Evolutionary conservation across 1,140 invertebrate species (phyloP).

Genomic region (Ephestia elutella): DNA sequence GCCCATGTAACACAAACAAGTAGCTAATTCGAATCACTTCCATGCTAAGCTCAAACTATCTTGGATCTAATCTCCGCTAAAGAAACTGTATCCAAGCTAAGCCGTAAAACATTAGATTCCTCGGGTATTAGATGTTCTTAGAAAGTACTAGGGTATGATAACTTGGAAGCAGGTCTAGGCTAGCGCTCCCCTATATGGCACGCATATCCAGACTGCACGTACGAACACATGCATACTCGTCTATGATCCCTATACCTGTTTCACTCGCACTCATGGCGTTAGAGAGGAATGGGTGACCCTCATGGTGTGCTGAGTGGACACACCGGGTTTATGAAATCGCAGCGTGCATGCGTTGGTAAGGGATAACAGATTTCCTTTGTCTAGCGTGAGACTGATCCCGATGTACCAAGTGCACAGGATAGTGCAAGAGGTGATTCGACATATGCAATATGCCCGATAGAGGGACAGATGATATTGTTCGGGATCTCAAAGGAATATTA

Average conservation of each 20-base stretch:
- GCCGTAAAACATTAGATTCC: constrained; percentile 34
- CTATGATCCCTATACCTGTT: constrained; percentile 53
- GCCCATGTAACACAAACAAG: no score
- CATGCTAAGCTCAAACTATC: not conserved
- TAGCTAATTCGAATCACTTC: no score
- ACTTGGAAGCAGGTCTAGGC: constrained; percentile 43
- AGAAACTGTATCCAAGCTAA: not conserved
- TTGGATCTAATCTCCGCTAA: not conserved
- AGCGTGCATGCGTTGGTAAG: constrained; percentile 1
- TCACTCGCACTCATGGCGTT: constrained; percentile 17
- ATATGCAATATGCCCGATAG: not conserved
- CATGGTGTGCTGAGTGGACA: constrained; percentile 1
- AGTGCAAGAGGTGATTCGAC: not conserved
- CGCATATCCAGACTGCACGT: constrained; percentile 43
- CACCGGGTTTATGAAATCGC: not conserved
- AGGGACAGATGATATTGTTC: not conserved
- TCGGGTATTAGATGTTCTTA: constrained; percentile 66
- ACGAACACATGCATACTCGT: constrained; percentile 43
- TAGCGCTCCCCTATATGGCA: constrained; percentile 41
- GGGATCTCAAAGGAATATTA: not conserved
- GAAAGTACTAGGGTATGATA: constrained; percentile 61
- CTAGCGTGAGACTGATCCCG: not conserved
- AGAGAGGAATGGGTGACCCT: not conserved
- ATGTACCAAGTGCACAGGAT: constrained; percentile 4
- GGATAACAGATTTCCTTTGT: constrained; percentile 8